These are phyloP conservation scores for Spizaetus ornatus DNA, from an alignment of 2,113 vertebrate genomes.

Conservation along the genomic window DNA sequence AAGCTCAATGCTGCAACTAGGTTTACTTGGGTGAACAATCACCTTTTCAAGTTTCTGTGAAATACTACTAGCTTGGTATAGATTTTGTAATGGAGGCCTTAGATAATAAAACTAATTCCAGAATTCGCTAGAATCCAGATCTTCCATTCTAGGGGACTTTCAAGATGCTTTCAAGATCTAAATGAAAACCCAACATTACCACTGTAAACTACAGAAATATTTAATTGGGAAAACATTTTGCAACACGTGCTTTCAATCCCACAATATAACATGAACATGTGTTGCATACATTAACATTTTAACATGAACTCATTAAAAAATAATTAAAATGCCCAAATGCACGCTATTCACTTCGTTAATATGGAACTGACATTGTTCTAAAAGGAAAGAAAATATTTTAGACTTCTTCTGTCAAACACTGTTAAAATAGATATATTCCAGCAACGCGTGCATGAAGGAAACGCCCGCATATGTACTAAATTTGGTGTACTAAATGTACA, in stretches of 20 bases:
- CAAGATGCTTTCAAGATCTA: background rate
- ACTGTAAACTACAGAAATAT: background rate
- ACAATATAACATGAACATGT: background rate
- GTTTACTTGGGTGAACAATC: background rate
- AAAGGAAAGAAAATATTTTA: background rate
- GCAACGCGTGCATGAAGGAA: fast-evolving
- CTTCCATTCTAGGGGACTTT: background rate
- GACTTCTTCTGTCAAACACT: background rate
- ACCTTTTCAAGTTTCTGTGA: background rate
- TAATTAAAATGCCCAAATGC: background rate
- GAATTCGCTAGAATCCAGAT: background rate
- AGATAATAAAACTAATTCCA: background rate
- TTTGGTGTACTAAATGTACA: background rate
- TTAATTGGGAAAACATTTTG: background rate
- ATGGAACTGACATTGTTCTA: background rate
- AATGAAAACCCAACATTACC: background rate
- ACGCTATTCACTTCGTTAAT: background rate
- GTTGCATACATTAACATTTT: background rate
- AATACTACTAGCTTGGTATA: background rate
- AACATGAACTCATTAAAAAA: background rate
- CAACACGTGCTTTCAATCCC: background rate
- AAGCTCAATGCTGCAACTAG: background rate
- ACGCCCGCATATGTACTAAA: background rate
- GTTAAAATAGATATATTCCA: background rate
- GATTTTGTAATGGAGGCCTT: background rate